These are phyloP conservation scores for Thinocorus orbignyianus DNA, from an alignment of 2,113 vertebrate species.

Conservation along the genomic window DNA sequence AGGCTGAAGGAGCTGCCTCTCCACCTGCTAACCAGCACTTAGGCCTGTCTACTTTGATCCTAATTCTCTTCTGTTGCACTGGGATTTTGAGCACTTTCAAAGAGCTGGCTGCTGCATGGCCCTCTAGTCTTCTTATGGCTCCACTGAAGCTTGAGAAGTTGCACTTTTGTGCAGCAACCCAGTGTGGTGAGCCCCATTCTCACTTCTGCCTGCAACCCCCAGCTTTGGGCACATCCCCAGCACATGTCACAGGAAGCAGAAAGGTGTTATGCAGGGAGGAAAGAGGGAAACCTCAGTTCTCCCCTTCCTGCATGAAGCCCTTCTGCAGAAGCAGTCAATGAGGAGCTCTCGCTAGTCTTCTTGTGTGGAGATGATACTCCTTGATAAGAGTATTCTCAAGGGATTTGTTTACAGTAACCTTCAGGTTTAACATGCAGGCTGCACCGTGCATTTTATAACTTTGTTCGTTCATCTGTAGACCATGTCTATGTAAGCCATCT, in stretches of 20 bases:
- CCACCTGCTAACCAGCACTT: neutral
- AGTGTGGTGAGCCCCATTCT: neutral
- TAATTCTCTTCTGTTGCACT: neutral
- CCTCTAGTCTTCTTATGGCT: neutral
- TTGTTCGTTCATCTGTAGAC: neutral
- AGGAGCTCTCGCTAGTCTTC: neutral
- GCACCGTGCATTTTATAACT: neutral
- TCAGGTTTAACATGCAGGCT: neutral
- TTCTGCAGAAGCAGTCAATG: neutral
- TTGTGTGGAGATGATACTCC: too few relatives aligned
- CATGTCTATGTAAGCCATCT: neutral
- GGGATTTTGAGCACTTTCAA: neutral
- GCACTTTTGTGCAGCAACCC: neutral
- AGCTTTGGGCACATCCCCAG: neutral
- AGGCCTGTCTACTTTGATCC: neutral
- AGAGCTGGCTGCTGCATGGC: neutral
- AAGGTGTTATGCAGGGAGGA: accelerated
- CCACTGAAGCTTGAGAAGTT: neutral
- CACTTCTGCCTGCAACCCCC: accelerated
- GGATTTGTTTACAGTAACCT: neutral
- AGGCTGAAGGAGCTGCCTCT: neutral
- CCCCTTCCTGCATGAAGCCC: neutral
- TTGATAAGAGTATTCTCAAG: neutral
- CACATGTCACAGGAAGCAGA: neutral
- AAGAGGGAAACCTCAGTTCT: neutral